phyloP scores from a whole-genome alignment of 2,797 vertebrate species.

The Arnoldichthys spilopterus region DNA sequence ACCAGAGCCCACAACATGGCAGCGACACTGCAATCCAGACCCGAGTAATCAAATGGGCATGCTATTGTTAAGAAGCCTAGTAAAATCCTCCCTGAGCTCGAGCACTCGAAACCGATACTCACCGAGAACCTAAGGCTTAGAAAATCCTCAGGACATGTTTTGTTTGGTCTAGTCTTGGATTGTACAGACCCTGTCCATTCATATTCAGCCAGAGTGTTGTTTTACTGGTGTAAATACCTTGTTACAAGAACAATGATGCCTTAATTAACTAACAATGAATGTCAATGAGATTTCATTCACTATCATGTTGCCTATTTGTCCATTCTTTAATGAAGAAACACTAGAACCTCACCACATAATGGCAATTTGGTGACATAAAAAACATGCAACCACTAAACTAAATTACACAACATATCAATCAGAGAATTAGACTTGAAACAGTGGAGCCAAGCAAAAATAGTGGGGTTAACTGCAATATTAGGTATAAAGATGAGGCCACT shows the following conservation, averaged over 20 bases:
- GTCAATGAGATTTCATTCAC: neutral
- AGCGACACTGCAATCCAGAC: conserved; percentile 19
- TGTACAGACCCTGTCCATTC: neutral
- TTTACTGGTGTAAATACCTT: neutral
- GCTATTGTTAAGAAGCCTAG: conserved; percentile 33
- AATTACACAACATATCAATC: neutral
- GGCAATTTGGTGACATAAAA: neutral
- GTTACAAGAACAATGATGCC: neutral
- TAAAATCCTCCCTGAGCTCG: conserved; percentile 24
- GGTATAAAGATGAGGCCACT: neutral
- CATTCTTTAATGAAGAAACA: too few relatives aligned
- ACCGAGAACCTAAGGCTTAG: conserved; percentile 15
- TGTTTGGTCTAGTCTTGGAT: conserved; percentile 23
- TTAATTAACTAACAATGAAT: neutral
- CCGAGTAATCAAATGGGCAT: conserved; percentile 39
- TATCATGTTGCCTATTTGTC: neutral
- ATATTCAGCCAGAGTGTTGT: neutral
- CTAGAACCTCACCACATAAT: neutral
- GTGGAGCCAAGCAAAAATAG: neutral
- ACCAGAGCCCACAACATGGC: conserved; percentile 26
- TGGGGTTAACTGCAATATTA: neutral
- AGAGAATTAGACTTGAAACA: neutral
- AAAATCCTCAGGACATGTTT: conserved; percentile 23
- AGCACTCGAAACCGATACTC: conserved; percentile 23
- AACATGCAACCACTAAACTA: neutral